phyloP scores from a whole-genome alignment of 2,113 vertebrate genomes.

The Globicephala melas region DNA sequence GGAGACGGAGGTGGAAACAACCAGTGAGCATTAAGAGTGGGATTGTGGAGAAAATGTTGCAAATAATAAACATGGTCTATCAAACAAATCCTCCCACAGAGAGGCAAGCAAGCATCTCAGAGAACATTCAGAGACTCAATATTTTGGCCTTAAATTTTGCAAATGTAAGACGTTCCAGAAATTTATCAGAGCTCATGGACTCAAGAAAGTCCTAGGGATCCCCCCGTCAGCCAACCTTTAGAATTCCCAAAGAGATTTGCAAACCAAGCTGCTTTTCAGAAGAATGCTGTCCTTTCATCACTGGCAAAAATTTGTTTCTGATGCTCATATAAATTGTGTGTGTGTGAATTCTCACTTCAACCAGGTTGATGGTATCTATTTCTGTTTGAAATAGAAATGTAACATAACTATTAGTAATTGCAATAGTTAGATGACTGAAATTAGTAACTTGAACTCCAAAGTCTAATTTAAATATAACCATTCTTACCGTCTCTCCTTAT shows the following conservation, averaged over 20 bases:
- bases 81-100: neutral
- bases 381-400: slow-evolving; percentile 28
- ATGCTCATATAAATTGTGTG: neutral
- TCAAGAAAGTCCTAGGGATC: neutral
- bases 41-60: no score
- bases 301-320: neutral
- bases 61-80: neutral
- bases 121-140: neutral
- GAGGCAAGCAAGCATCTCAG: no score
- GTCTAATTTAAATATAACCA: slow-evolving; percentile 24
- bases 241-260: neutral
- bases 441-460: slow-evolving; percentile 28
- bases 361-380: neutral
- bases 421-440: slow-evolving; percentile 29
- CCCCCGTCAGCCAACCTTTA: neutral
- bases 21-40: neutral
- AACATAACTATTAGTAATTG: neutral
- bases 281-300: neutral
- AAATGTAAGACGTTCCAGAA: neutral
- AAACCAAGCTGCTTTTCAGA: slow-evolving; percentile 5
- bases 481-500: neutral
- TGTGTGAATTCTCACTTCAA: neutral
- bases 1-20: neutral
- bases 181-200: neutral
- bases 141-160: neutral